phyloP scores from a whole-genome alignment of 2,888 invertebrate genomes.

The Oxystoma pomonae region DNA sequence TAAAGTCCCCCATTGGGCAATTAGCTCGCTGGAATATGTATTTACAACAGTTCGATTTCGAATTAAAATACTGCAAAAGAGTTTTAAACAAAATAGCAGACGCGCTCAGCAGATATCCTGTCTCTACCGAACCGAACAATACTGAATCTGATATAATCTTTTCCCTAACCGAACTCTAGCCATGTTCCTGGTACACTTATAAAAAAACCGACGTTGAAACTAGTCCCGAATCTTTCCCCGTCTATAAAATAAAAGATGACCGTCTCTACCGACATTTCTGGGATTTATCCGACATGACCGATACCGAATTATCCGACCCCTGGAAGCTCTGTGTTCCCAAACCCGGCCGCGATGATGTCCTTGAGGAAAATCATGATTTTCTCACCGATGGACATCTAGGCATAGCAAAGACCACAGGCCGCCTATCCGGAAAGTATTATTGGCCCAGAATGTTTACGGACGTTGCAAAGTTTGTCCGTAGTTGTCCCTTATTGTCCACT shows the following conservation, averaged over 20 bases:
- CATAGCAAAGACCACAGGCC: background rate
- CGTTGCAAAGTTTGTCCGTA: background rate
- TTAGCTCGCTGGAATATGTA: background rate
- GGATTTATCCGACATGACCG: too few relatives aligned
- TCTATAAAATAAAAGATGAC: too few relatives aligned
- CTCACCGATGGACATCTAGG: background rate
- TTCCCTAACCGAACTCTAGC: too few relatives aligned
- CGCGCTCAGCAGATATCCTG: too few relatives aligned
- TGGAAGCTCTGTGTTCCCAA: background rate
- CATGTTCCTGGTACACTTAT: too few relatives aligned
- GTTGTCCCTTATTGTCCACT: too few relatives aligned
- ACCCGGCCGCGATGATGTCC: background rate
- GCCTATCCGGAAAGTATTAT: background rate
- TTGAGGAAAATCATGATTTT: background rate
- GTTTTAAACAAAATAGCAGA: background rate
- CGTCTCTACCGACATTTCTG: too few relatives aligned
- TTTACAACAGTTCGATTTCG: background rate
- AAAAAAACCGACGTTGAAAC: background rate
- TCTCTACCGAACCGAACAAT: too few relatives aligned
- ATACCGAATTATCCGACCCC: background rate
- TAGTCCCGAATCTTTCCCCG: background rate
- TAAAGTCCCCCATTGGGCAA: background rate
- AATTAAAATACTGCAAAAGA: background rate
- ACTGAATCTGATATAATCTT: too few relatives aligned
- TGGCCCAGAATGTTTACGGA: background rate